Conservation (phyloP, 2,797 vertebrate species). For the Cygnus olor region DNA sequence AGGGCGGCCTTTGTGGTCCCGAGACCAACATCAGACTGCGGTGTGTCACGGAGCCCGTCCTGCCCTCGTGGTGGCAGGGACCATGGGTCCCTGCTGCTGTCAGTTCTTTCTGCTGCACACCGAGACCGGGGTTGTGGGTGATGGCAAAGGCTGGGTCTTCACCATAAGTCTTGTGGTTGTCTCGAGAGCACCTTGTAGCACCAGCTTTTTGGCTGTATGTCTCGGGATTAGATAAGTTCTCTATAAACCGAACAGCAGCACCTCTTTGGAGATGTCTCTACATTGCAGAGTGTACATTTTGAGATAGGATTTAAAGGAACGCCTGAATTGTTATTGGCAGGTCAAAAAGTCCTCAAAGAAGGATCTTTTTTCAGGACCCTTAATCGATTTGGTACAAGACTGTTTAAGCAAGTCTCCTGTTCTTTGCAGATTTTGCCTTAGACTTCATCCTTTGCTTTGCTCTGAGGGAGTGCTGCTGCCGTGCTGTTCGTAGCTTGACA, state of each 20-base stretch:
- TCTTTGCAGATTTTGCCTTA: neutral
- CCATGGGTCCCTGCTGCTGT: neutral
- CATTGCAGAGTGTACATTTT: neutral
- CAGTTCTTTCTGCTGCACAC: fast-evolving
- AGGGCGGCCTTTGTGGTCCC: neutral
- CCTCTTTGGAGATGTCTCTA: neutral
- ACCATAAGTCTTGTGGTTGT: neutral
- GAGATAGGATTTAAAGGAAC: neutral
- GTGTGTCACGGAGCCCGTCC: neutral
- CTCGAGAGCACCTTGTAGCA: neutral
- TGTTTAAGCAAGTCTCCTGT: neutral
- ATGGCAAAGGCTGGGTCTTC: neutral
- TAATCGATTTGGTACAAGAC: neutral
- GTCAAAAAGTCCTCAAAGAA: neutral
- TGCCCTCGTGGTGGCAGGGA: fast-evolving
- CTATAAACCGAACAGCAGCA: fast-evolving
- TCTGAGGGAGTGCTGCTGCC: neutral
- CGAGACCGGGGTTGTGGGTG: neutral
- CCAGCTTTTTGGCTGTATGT: neutral
- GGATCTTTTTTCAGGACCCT: neutral
- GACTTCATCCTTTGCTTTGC: neutral
- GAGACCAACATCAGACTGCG: neutral
- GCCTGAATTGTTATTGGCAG: neutral
- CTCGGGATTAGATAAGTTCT: neutral
- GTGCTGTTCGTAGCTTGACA: neutral